A percentile compares a stretch with the other conserved stretches of the same genome.
Conservation (phyloP, 2,888 invertebrate species). For the Unio pictorum region DNA sequence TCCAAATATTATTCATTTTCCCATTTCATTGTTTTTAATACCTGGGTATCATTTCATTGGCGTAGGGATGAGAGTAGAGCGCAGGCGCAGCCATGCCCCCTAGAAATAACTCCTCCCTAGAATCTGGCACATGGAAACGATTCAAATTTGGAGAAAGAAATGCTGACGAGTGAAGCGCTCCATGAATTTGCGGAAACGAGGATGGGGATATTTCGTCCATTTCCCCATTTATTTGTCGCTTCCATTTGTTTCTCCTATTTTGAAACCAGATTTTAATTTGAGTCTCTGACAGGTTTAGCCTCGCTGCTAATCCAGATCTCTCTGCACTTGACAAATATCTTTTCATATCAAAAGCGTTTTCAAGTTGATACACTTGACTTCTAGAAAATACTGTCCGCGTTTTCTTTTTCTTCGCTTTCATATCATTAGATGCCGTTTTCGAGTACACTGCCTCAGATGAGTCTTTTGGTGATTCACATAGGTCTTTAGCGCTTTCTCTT, state of each 20-base stretch:
- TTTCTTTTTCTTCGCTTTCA: conserved; percentile 18
- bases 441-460: conserved; percentile 33
- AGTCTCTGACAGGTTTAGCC: conserved; percentile 29
- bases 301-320: conserved; percentile 24
- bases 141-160: conserved; percentile 14
- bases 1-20: no score
- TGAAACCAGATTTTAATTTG: conserved; percentile 45
- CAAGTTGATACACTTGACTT: conserved; percentile 34
- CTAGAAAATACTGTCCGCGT: conserved; percentile 37
- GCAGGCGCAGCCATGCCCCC: conserved; percentile 15
- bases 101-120: conserved; percentile 21
- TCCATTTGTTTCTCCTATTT: conserved; percentile 44
- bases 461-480: conserved; percentile 32
- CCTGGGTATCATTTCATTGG: conserved; percentile 8
- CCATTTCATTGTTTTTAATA: no score
- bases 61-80: conserved; percentile 31
- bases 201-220: conserved; percentile 35
- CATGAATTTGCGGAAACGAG: conserved; percentile 17
- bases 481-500: neutral
- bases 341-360: conserved; percentile 35
- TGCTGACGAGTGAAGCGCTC: conserved; percentile 10
- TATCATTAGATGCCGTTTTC: conserved; percentile 4
- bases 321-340: conserved; percentile 32
- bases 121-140: conserved; percentile 17
- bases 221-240: conserved; percentile 38